Conservation (phyloP, 35 echinoderm and acorn worm genomes). For the Apostichopus japonicus region DNA sequence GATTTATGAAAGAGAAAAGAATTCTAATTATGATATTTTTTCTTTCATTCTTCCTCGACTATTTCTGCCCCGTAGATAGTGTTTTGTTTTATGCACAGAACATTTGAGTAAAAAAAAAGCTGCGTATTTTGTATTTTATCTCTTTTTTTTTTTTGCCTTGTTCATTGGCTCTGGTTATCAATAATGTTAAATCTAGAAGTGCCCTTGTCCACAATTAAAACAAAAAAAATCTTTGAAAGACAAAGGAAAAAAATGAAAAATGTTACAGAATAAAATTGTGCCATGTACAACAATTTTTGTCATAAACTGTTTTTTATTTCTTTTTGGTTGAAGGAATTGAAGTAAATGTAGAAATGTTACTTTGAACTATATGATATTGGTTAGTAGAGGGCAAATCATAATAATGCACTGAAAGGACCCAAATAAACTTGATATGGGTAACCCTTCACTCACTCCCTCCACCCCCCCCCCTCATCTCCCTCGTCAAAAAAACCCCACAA, state of each 20-base stretch:
- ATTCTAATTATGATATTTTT: background rate
- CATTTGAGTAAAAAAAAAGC: slow-evolving; percentile 27
- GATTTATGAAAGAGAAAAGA: slow-evolving; percentile 50
- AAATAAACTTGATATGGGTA: too few species aligned
- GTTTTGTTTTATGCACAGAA: slow-evolving; percentile 42
- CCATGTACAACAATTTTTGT: slow-evolving; percentile 54
- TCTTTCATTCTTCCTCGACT: slow-evolving; percentile 5
- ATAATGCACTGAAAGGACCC: too few species aligned
- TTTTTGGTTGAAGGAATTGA: background rate
- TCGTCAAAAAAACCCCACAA: too few species aligned
- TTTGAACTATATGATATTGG: too few species aligned
- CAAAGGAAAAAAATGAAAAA: slow-evolving; percentile 52
- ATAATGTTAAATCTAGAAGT: slow-evolving; percentile 54
- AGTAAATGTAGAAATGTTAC: background rate
- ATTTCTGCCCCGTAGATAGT: slow-evolving; percentile 30
- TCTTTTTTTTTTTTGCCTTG: slow-evolving; percentile 44
- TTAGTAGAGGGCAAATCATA: too few species aligned
- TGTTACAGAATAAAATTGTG: slow-evolving; percentile 57
- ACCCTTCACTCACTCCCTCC: too few species aligned
- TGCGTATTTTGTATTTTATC: slow-evolving; percentile 53
- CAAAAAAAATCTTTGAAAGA: slow-evolving; percentile 26
- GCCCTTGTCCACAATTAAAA: slow-evolving; percentile 44
- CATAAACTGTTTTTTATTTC: background rate
- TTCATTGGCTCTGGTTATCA: slow-evolving; percentile 43
- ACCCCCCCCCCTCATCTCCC: too few species aligned